phyloP scores from a whole-genome alignment of 1,140 invertebrate genomes.

The Caenorhabditis latens region DNA sequence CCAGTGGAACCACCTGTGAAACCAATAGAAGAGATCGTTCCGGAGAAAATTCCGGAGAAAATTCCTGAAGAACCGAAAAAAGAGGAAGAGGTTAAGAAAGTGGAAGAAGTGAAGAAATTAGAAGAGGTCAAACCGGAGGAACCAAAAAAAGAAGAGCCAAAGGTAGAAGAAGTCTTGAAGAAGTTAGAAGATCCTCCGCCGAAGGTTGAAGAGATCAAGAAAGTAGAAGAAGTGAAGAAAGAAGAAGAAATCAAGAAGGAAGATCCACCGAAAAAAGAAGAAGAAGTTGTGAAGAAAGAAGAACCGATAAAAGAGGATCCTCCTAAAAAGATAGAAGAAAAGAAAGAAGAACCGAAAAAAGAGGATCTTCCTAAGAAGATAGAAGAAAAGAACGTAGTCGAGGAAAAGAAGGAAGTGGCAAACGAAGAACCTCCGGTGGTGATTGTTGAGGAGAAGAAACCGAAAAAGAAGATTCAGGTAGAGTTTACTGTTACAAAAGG shows the following conservation, averaged over 20 bases:
- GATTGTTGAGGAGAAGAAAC: not conserved
- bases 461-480: conserved; percentile 21
- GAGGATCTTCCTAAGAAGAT: not conserved
- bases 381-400: not conserved
- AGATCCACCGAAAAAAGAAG: too few relatives aligned
- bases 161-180: too few relatives aligned
- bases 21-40: not conserved
- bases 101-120: not conserved
- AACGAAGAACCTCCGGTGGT: not conserved
- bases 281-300: too few relatives aligned
- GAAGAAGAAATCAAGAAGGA: too few relatives aligned
- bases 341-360: not conserved
- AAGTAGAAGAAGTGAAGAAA: too few relatives aligned
- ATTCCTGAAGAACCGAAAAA: conserved; percentile 8
- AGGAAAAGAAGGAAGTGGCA: not conserved
- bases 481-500: not conserved
- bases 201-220: too few relatives aligned
- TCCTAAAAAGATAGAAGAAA: too few relatives aligned
- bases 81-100: not conserved
- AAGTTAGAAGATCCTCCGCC: too few relatives aligned
- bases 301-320: too few relatives aligned
- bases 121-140: not conserved
- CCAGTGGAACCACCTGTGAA: not conserved
- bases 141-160: not conserved
- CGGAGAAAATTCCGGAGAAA: not conserved